Evolutionary conservation across 2,797 vertebrate species (phyloP).

Genomic region (Perodicticus potto): DNA sequence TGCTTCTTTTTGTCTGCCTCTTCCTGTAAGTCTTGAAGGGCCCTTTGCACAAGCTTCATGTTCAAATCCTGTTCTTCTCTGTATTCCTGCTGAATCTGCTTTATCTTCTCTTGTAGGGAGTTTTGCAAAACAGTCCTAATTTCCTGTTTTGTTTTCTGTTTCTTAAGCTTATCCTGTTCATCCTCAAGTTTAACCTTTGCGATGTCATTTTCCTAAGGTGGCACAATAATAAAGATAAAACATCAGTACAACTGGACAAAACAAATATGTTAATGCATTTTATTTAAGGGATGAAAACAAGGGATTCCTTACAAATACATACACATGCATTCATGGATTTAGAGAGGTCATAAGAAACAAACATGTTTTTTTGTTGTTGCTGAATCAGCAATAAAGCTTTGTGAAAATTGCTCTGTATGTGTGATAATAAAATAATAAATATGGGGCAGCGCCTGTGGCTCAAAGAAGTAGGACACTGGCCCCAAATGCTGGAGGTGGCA

Average conservation of each 20-base stretch:
- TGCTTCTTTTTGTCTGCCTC: conserved; percentile 86
- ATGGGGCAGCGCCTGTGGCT: background rate
- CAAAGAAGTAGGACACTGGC: too few species aligned
- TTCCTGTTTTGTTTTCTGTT: conserved; percentile 83
- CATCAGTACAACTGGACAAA: background rate
- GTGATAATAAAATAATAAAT: conserved; percentile 3
- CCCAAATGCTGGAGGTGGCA: too few species aligned
- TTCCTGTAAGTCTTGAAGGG: conserved; percentile 84
- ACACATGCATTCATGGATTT: background rate
- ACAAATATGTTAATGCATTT: background rate
- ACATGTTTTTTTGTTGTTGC: background rate
- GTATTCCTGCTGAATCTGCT: conserved; percentile 87
- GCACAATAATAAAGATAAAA: conserved; percentile 40
- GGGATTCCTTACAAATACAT: background rate
- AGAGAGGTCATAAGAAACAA: conserved; percentile 26
- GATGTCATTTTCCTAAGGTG: conserved; percentile 87
- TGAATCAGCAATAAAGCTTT: conserved; percentile 11
- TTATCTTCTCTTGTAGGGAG: conserved; percentile 89
- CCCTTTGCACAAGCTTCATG: conserved; percentile 88
- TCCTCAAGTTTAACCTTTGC: conserved; percentile 87
- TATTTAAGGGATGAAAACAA: background rate
- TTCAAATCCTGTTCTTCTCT: conserved; percentile 90
- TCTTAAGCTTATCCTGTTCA: conserved; percentile 86
- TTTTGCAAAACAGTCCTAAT: conserved; percentile 86
- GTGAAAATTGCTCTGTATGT: background rate